Percentiles rank a stretch among this genome's conserved stretches.
Conservation (phyloP, 2,888 invertebrate genomes). For the Leptura quadrifasciata region DNA sequence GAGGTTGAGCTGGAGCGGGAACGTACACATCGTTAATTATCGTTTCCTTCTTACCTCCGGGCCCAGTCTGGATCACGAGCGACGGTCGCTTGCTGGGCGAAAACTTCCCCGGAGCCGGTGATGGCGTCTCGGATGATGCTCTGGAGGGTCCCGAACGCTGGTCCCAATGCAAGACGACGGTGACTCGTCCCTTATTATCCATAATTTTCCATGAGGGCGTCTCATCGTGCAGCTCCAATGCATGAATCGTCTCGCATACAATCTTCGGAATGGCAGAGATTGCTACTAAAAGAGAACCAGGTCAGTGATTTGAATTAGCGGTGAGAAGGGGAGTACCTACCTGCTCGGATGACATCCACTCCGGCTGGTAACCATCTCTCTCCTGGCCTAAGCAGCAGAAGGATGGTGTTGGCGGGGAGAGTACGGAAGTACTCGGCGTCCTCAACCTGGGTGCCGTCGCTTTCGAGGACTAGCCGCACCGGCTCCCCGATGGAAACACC, state of each 20-base stretch:
- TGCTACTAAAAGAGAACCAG: conserved; percentile 77
- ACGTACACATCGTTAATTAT: conserved; percentile 78
- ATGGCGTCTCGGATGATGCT: conserved; percentile 75
- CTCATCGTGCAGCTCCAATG: conserved; percentile 95
- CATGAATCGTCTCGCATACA: conserved; percentile 97
- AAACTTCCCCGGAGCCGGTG: conserved; percentile 75
- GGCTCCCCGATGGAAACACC: conserved; percentile 90
- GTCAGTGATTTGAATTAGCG: conserved; percentile 24
- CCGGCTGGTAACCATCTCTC: conserved; percentile 96
- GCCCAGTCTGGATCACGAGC: conserved; percentile 75
- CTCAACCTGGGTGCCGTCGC: conserved; percentile 97
- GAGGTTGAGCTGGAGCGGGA: conserved; percentile 70
- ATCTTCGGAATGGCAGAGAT: conserved; percentile 97
- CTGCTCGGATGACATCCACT: conserved; percentile 95
- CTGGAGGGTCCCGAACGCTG: conserved; percentile 82
- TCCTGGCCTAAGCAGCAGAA: conserved; percentile 90
- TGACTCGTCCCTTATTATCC: conserved; percentile 98
- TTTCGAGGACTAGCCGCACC: conserved; percentile 93
- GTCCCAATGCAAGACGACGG: conserved; percentile 97
- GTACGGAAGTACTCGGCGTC: conserved; percentile 98
- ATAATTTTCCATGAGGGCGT: conserved; percentile 98
- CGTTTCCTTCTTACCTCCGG: conserved; percentile 76
- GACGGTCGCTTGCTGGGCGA: conserved; percentile 81
- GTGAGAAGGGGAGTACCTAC: conserved; percentile 73
- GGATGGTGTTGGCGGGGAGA: conserved; percentile 92